phyloP scores from a whole-genome alignment of 2,797 vertebrate species.

The Manis javanica region DNA sequence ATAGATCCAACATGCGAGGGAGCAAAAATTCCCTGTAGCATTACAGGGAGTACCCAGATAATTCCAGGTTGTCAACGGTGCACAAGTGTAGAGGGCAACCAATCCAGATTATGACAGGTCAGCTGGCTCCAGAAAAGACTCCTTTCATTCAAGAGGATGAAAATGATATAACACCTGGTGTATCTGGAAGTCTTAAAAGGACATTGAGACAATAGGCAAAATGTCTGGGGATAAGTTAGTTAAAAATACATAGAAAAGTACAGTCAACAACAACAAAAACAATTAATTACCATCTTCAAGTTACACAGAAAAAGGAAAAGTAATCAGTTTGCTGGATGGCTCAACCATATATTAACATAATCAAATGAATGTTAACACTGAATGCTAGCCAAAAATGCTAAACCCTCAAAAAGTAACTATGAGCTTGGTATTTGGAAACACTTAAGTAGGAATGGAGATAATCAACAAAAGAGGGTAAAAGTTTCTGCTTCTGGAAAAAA shows the following conservation, averaged over 20 bases:
- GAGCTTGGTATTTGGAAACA: constrained; percentile 50
- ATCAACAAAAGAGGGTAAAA: constrained; percentile 4
- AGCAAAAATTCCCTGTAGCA: background rate
- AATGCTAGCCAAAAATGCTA: constrained; percentile 5
- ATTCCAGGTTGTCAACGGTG: background rate
- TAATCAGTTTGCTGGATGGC: background rate
- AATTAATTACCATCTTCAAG: constrained; percentile 14
- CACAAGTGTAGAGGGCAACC: background rate
- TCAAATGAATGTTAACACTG: constrained; percentile 21
- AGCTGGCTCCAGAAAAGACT: background rate
- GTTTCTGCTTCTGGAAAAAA: background rate
- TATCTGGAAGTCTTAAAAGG: background rate
- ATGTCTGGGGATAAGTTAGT: background rate
- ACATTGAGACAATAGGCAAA: background rate
- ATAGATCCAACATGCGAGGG: background rate
- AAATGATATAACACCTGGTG: background rate
- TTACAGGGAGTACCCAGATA: background rate
- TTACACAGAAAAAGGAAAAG: constrained; percentile 37
- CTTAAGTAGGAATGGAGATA: constrained; percentile 48
- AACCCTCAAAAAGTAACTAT: constrained; percentile 21
- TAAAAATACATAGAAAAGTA: background rate
- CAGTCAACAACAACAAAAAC: background rate
- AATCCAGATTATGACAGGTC: background rate
- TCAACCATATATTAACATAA: background rate
- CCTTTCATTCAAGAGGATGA: background rate